Percentiles rank a stretch among this genome's conserved stretches.
Evolutionary conservation across 2,888 invertebrate species (phyloP).

Genomic region (Lasioglossum pauxillum): DNA sequence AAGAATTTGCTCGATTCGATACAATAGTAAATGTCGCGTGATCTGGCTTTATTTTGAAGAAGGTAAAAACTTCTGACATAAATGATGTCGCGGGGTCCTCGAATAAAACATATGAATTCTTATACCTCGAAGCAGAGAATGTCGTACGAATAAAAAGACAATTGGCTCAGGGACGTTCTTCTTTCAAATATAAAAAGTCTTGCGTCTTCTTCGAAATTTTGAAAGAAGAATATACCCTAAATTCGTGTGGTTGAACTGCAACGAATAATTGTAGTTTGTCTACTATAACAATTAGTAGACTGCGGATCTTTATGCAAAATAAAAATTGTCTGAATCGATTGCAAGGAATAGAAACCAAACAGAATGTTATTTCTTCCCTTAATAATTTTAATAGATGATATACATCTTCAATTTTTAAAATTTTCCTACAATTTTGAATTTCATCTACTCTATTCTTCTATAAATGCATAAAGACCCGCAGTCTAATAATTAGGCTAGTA

Average conservation of each 20-base stretch:
- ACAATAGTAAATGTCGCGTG: background rate
- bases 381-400: too few relatives aligned
- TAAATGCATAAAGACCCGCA: too few relatives aligned
- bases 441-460: too few relatives aligned
- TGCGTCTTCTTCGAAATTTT: background rate
- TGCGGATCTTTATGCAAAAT: too few relatives aligned
- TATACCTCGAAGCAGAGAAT: background rate
- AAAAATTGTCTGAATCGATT: too few relatives aligned
- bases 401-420: too few relatives aligned
- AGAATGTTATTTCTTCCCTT: too few relatives aligned
- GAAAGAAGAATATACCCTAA: background rate
- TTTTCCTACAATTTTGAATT: too few relatives aligned
- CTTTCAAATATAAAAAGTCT: background rate
- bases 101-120: conserved; percentile 14
- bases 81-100: background rate
- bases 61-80: background rate
- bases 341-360: too few relatives aligned
- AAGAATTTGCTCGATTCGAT: background rate
- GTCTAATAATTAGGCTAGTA: background rate
- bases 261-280: background rate
- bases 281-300: too few relatives aligned
- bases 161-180: background rate
- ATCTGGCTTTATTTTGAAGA: background rate
- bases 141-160: background rate
- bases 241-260: background rate